Evolutionary conservation across 2,797 vertebrate species (phyloP).

Genomic region (Mareca strepera): DNA sequence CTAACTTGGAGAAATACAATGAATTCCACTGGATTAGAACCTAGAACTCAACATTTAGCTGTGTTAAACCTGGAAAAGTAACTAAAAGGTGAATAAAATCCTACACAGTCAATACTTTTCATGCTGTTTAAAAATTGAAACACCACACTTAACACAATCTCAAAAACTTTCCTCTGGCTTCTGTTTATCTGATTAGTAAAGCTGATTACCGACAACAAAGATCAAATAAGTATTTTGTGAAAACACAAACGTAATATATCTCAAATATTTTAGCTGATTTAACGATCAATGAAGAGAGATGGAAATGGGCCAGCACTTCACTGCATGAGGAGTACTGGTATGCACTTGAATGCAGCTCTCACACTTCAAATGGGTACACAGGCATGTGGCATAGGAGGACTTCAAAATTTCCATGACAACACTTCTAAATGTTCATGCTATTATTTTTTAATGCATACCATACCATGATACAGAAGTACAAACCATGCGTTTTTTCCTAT

Average conservation of each 20-base stretch:
- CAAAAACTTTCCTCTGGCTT: not conserved
- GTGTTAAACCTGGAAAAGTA: not conserved
- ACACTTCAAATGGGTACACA: not conserved
- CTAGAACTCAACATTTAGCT: not conserved
- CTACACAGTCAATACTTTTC: not conserved
- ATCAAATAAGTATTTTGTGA: not conserved
- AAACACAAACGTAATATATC: not conserved
- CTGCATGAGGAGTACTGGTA: not conserved
- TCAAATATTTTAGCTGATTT: not conserved
- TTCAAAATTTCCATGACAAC: not conserved
- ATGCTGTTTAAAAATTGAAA: not conserved
- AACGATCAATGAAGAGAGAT: not conserved
- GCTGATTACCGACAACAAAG: not conserved
- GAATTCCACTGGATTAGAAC: not conserved
- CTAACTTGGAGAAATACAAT: not conserved
- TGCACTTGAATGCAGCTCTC: not conserved
- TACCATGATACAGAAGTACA: not conserved
- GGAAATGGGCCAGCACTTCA: not conserved
- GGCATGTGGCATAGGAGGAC: accelerated
- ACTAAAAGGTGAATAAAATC: not conserved
- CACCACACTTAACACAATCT: not conserved
- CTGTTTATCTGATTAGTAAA: not conserved
- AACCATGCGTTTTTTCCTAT: accelerated
- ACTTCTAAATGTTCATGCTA: not conserved
- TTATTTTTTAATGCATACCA: not conserved